Evolutionary conservation across 2,797 vertebrate species (phyloP), one percentile per base, ranked within the genome.

Genomic region (Adrianichthys oophorus): DNA sequence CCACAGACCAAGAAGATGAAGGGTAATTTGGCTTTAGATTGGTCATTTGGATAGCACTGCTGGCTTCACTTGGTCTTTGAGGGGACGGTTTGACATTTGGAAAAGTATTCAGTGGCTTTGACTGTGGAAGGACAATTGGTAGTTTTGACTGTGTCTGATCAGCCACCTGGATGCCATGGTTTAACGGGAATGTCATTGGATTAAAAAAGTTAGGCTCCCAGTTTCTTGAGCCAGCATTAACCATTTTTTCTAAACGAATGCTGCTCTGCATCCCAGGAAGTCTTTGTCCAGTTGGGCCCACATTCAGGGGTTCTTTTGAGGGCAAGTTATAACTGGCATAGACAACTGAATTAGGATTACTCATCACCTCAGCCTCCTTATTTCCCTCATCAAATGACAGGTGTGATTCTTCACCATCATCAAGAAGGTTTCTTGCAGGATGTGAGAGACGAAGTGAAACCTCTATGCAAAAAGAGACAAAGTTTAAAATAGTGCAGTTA

Each of bases 151-250:
- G 17, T 19, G 0, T 29, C 14, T 13, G 15, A 1, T 7, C 1
- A 7, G 15, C 41, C 0, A 0, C 15, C 12, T 13, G 14, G 37
- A 8, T 23, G 1, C 26, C 23, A 4, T 44, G 1, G 2, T 10
- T 65, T 13, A 64, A 8, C 37, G 81, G 76, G 54, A 84, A 76
- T 0, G 12, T 0, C 0, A 74, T 23, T 18, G 44, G 56, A 1
- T 21, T 0, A 1, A 59, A 18, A 42, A 1, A 1, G 0, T 48
- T 18, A 0, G 7, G 16, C 1, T 18, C 44, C 62, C 53, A 74
- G 4, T 7, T 7, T 59, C n/a, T 61, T 7, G 26, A 1, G 0
- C 4, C 10, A 18, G 56, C 62, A 23, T 62, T 58, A 41, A 55
- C 1, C 37, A 37, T 10, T 15, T 5, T 8, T 0, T 37, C 7